Percentiles rank a stretch among this genome's conserved stretches.
phyloP scores from a whole-genome alignment of 2,888 invertebrate genomes.

The Stegana nigrithorax region DNA sequence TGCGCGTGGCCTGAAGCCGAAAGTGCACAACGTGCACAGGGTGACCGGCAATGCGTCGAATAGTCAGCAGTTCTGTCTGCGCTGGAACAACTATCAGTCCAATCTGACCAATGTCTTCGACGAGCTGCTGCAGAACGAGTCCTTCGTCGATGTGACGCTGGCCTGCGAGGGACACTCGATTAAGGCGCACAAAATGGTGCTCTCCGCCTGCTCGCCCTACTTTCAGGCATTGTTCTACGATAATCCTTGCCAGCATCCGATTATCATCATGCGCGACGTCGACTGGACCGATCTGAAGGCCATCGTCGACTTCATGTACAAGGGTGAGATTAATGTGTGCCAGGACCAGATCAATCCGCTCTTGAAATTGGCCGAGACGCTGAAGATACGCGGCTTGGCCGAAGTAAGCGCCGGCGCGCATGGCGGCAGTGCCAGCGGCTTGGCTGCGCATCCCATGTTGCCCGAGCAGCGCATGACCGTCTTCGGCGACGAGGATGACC shows the following conservation, averaged over 20 bases:
- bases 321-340: constrained; percentile 93
- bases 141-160: constrained; percentile 91
- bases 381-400: constrained; percentile 88
- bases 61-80: constrained; percentile 85
- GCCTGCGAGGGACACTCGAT: constrained; percentile 91
- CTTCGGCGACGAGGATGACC: constrained; percentile 58
- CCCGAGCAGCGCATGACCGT: constrained; percentile 63
- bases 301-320: constrained; percentile 94
- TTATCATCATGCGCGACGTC: constrained; percentile 91
- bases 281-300: constrained; percentile 91
- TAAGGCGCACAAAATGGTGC: constrained; percentile 93
- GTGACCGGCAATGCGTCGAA: constrained; percentile 26
- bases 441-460: constrained; percentile 46
- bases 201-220: constrained; percentile 93
- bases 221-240: constrained; percentile 92
- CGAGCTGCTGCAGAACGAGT: constrained; percentile 87
- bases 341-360: constrained; percentile 91
- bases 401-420: constrained; percentile 74
- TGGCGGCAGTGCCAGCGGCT: constrained; percentile 71
- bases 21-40: constrained; percentile 16
- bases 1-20: constrained; percentile 18
- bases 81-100: constrained; percentile 94
- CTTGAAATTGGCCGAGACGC: constrained; percentile 85
- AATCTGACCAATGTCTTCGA: constrained; percentile 86
- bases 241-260: constrained; percentile 93